Evolutionary conservation across 2,113 vertebrate genomes (phyloP), one percentile per base, ranked within the genome.

Genomic region (Vanacampus margaritifer): DNA sequence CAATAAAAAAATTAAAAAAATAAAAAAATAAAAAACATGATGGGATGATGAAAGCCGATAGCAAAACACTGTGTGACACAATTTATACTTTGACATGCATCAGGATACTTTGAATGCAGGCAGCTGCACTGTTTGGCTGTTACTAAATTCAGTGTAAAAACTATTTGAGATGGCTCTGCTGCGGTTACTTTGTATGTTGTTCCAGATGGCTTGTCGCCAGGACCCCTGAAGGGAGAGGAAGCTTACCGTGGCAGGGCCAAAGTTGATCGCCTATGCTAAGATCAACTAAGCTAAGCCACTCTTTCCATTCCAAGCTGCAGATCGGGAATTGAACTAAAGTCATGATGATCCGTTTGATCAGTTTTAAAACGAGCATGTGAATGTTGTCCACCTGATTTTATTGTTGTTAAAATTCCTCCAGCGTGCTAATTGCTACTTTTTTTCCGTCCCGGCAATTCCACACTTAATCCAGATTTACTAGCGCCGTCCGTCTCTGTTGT

Each of bases 401-500:
- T 11, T 13, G 51, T 10, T 2, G 26, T 57, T 54, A 26, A 26
- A 26, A 57, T 57, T 5, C 14, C 24, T 32, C 26, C 54, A 8
- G 26, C 7, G 26, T 32, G 54, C 54, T 11, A 26, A 6, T 7
- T 9, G 41, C 61, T 23, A 35, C 23, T 50, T 46, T 69, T 46
- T 69, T 74, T 67, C 72, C 63, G 69, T n/a, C 14, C 36, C 51
- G 58, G 26, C 5, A 1, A 21, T 46, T 59, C 61, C 65, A 41
- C 11, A 12, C 69, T 72, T 58, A 78, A 86, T 85, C 77, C 84
- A 79, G 73, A 82, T 81, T 83, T 86, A 74, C 60, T 9, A 65
- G 48, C 41, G 54, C 73, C 1, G 35, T 32, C 28, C 28, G 28
- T 74, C 68, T 77, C 41, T 32, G 23, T 53, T 70, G 67, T 71